Evolutionary conservation across 2,888 invertebrate species (phyloP).

Genomic region (Yponomeuta plumbellus): DNA sequence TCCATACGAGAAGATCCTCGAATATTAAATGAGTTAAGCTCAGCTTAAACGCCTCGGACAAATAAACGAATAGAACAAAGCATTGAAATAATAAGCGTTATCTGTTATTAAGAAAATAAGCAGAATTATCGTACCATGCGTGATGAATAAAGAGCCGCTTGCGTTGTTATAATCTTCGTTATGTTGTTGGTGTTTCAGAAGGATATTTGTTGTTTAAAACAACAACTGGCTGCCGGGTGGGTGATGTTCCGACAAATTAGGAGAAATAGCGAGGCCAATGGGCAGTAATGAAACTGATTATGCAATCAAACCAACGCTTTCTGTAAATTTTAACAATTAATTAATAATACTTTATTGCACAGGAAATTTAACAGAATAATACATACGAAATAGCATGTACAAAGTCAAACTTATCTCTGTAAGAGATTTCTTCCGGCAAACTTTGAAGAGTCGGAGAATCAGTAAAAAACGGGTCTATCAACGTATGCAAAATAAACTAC

Average conservation of each 20-base stretch:
- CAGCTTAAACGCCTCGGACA: too few relatives aligned
- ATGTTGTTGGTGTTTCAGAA: conserved; percentile 55
- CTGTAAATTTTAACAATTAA: not conserved
- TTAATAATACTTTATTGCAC: too few relatives aligned
- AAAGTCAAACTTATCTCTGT: too few relatives aligned
- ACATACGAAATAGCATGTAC: too few relatives aligned
- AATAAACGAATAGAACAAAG: not conserved
- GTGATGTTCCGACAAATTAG: conserved; percentile 51
- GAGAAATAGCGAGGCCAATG: conserved; percentile 58
- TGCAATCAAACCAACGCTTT: conserved; percentile 29
- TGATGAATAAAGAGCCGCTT: not conserved
- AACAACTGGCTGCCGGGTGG: conserved; percentile 43
- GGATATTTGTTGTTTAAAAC: conserved; percentile 58
- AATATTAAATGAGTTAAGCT: not conserved
- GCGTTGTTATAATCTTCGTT: conserved; percentile 37
- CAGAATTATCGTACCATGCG: not conserved
- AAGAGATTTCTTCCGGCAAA: too few relatives aligned
- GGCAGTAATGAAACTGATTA: conserved; percentile 39
- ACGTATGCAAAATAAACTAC: too few relatives aligned
- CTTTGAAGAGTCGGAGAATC: too few relatives aligned
- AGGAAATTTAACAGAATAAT: too few relatives aligned
- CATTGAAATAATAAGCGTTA: not conserved
- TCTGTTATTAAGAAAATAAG: not conserved
- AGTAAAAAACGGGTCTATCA: too few relatives aligned
- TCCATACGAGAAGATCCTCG: not conserved